Percentiles rank a stretch among this genome's conserved stretches.
These are phyloP conservation scores for Agrilus mali DNA, from an alignment of 2,888 invertebrate genomes.

Conservation along the genomic window DNA sequence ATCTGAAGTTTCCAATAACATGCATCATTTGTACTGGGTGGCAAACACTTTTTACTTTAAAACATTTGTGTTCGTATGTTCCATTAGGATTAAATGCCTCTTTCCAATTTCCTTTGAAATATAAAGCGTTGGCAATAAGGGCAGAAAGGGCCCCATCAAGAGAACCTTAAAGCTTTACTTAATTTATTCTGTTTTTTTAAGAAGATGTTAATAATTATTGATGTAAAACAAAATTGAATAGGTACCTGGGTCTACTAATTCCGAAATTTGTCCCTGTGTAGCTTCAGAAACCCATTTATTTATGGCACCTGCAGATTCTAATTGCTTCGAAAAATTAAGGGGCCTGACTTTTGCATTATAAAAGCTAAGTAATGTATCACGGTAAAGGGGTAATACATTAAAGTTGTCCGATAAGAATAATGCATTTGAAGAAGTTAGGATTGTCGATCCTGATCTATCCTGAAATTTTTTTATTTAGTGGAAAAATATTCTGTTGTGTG, in stretches of 20 bases:
- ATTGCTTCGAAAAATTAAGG: conserved; percentile 39
- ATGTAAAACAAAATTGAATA: too few relatives aligned
- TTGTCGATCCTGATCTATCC: conserved; percentile 19
- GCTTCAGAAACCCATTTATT: conserved; percentile 46
- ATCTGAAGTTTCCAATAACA: conserved; percentile 45
- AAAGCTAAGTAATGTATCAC: conserved; percentile 30
- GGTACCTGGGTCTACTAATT: conserved; percentile 41
- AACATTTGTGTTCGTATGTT: conserved; percentile 48
- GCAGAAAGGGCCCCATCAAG: neutral
- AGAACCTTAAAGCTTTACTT: neutral
- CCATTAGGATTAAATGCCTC: conserved; percentile 44
- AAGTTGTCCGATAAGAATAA: conserved; percentile 37
- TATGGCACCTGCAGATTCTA: conserved; percentile 34
- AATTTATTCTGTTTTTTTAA: neutral
- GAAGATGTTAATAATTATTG: neutral
- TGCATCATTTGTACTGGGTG: conserved; percentile 56
- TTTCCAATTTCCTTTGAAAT: conserved; percentile 69
- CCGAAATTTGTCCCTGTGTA: conserved; percentile 44
- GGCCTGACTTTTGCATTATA: conserved; percentile 39
- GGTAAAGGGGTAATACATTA: conserved; percentile 34
- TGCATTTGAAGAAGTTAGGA: conserved; percentile 37
- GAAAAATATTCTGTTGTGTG: neutral
- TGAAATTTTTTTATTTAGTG: conserved; percentile 6
- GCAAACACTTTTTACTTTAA: conserved; percentile 46
- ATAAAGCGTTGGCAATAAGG: conserved; percentile 63